phyloP scores from a whole-genome alignment of 1,140 invertebrate genomes.

The Manduca sexta region DNA sequence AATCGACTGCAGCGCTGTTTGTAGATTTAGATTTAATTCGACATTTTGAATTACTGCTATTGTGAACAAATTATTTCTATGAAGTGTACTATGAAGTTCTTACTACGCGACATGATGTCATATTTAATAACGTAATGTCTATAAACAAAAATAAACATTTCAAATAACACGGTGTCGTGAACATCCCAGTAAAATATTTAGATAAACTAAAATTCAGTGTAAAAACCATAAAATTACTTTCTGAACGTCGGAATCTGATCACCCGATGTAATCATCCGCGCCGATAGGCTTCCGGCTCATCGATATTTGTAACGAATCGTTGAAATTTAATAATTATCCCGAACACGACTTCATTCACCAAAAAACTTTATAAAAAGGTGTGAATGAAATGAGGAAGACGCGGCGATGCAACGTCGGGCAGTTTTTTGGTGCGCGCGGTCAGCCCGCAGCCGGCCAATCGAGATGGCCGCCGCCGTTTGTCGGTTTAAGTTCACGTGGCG shows the following conservation, averaged over 20 bases:
- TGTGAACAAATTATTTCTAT: not conserved
- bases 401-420: conserved; percentile 9
- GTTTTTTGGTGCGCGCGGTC: conserved; percentile 45
- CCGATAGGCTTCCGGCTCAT: conserved; percentile 64
- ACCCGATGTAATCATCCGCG: conserved; percentile 55
- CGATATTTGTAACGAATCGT: conserved; percentile 72
- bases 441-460: conserved; percentile 12
- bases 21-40: conserved; percentile 37
- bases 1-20: conserved; percentile 33
- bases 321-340: conserved; percentile 72
- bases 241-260: conserved; percentile 57
- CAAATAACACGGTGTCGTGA: too few species aligned
- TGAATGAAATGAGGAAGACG: conserved; percentile 63
- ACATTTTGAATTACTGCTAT: conserved; percentile 43
- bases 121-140: too few species aligned
- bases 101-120: too few species aligned
- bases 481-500: conserved; percentile 23
- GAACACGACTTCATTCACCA: conserved; percentile 71
- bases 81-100: too few species aligned
- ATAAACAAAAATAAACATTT: too few species aligned
- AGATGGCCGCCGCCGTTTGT: conserved; percentile 4
- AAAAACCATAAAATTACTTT: conserved; percentile 72
- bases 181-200: not conserved
- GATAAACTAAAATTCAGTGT: conserved; percentile 42
- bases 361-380: conserved; percentile 66